Percentiles rank a stretch among this genome's conserved stretches.
These are phyloP conservation scores for Drosophila neotestacea DNA, from an alignment of 2,888 invertebrate genomes.

Conservation along the genomic window DNA sequence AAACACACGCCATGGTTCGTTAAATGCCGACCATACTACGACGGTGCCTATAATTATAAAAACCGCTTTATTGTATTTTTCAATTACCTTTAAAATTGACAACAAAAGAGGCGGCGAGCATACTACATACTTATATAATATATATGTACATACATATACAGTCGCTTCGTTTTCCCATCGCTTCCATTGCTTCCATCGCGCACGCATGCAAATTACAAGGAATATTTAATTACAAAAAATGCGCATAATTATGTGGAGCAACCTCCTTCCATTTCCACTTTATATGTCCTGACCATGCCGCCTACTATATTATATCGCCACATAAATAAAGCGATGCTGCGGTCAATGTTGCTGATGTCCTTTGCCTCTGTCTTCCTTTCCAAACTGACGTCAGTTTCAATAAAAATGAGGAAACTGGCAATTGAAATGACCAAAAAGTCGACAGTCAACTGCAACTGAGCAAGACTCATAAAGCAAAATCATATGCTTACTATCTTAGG, in stretches of 20 bases:
- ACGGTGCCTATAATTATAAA: slow-evolving; percentile 66
- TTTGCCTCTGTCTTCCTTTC: slow-evolving; percentile 7
- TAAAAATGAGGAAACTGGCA: slow-evolving; percentile 53
- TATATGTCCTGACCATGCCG: slow-evolving; percentile 21
- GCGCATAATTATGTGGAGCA: slow-evolving; percentile 79
- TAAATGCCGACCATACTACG: slow-evolving; percentile 2
- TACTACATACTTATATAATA: slow-evolving; percentile 51
- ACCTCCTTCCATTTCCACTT: slow-evolving; percentile 6
- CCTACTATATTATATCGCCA: slow-evolving; percentile 58
- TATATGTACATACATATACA: slow-evolving; percentile 65
- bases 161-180: slow-evolving; percentile 32
- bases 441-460: slow-evolving; percentile 25
- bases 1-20: slow-evolving; percentile 16
- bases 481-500: slow-evolving; percentile 9
- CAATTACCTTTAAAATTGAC: slow-evolving; percentile 81
- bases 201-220: slow-evolving; percentile 83
- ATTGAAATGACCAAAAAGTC: slow-evolving; percentile 55
- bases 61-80: slow-evolving; percentile 80
- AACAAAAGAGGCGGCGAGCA: slow-evolving; percentile 68
- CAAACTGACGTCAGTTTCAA: slow-evolving; percentile 51
- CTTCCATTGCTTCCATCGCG: slow-evolving; percentile 30
- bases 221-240: slow-evolving; percentile 84
- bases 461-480: slow-evolving; percentile 9
- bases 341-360: slow-evolving; percentile 23
- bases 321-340: slow-evolving; percentile 66